These are phyloP conservation scores for Naja naja DNA, from an alignment of 2,113 vertebrate species.

Conservation along the genomic window DNA sequence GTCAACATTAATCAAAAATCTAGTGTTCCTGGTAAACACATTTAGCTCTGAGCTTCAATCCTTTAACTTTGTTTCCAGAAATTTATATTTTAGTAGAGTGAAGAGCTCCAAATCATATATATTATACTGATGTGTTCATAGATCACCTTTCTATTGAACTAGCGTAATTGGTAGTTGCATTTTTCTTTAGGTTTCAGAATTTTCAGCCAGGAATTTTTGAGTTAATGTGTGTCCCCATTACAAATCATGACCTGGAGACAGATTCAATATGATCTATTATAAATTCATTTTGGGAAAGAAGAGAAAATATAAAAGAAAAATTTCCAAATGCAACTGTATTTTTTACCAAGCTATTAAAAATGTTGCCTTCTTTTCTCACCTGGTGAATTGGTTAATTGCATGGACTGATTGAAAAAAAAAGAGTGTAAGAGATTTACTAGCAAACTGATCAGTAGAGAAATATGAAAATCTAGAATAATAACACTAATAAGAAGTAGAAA, in stretches of 20 bases:
- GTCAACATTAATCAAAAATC: not conserved
- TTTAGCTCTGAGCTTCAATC: not conserved
- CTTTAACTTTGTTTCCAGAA: not conserved
- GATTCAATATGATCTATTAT: not conserved
- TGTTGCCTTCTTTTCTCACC: not conserved
- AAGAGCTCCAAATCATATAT: not conserved
- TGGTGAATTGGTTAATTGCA: not conserved
- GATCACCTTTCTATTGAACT: not conserved
- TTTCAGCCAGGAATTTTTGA: not conserved
- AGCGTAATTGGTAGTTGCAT: not conserved
- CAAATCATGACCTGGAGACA: not conserved
- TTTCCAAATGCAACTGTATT: not conserved
- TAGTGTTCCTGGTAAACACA: not conserved
- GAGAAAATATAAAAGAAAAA: not conserved
- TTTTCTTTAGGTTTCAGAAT: not conserved
- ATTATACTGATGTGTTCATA: not conserved
- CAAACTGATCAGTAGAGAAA: not conserved
- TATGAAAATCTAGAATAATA: not conserved
- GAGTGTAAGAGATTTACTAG: not conserved
- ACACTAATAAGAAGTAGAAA: slow-evolving; percentile 2
- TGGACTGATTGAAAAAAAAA: not conserved
- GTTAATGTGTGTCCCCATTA: not conserved
- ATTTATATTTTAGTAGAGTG: not conserved
- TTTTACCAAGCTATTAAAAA: not conserved
- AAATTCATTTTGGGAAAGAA: not conserved